Evolutionary conservation across 2,888 invertebrate species (phyloP), one percentile per base, ranked within the genome.

Genomic region (Ophion costatus): DNA sequence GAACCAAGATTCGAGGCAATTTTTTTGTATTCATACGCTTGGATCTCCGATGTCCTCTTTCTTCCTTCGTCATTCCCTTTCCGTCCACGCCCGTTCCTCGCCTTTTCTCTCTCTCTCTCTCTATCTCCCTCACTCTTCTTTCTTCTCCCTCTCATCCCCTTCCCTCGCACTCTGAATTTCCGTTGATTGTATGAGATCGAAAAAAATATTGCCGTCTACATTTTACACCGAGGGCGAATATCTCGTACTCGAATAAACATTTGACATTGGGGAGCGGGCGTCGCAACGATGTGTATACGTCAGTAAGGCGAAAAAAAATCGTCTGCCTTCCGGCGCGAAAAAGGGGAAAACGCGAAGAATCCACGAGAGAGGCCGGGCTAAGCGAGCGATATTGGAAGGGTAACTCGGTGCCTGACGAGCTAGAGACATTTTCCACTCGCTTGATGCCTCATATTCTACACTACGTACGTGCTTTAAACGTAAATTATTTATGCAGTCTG

Each of bases 271-370:
- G 33, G 66, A 63, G 14, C 24, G 29, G 24, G 45, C 24, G 75
- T 51, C 24, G 20, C 29, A n/a, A 63, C 38, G 64, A 56, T 66
- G 56, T 9, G 56, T 29, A 56, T 14, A 17, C n/a, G 56, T 33
- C 33, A 57, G 56, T n/a, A 9, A 33, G 56, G 29, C n/a, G 14
- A 67, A 67, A 76, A 76, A 66, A 76, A 66, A 38, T 63, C 42
- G 78, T 79, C 71, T 79, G 79, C 79, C 79, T 79, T 71, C 70
- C 70, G 79, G 79, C 79, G 61, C 24, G 78, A 78, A 79, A 70
- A 63, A 38, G 38, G 76, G 61, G 45, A 71, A 63, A 71, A 71
- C 63, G 77, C 69, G 51, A 64, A 64, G 24, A 77, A 77, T 69
- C 59, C 76, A 38, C 78, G 63, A 38, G 79, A 56, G 61, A 51